Base-by-base conservation (phyloP, 2,888 invertebrate genomes). In the Sussaba pulchella region DNA sequence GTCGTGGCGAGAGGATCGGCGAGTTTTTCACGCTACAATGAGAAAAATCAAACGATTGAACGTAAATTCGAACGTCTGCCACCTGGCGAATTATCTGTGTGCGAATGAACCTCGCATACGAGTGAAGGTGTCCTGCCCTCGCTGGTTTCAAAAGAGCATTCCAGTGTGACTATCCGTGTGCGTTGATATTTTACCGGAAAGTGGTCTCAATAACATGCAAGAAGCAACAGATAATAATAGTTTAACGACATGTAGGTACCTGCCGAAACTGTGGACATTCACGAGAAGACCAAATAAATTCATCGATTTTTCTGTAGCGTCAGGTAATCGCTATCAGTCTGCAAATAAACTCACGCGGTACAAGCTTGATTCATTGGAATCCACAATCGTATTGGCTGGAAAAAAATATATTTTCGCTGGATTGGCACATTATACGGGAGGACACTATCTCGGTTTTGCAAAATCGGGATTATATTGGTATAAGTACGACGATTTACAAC, bases 31-130 rank as follows among this genome's bases (percentile, higher is more conserved):
- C n/a, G n/a, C n/a, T n/a, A n/a, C n/a, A n/a, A n/a, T n/a, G n/a
- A 24, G 61, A 41, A 41, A 6, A 2, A 61, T 61, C 14, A 36
- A 61, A 19, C 14, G 61, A 12, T 39, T 61, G 17, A 39, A 61
- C 12, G 41, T 17, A 2, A 19, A 8, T 6, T 61, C 39, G 10
- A 61, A 61, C 36, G 17, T 41, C 12, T 14, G 39, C 39, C 41
- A 61, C n/a, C 17, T 61, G 19, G 61, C 61, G n/a, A 19, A 61
- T 5, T 41, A 61, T n/a, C 61, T 61, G 14, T 61, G 36, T 17
- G 21, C 41, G 1, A 19, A 41, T 12, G 17, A 3, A 19, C 61
- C 61, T 14, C 36, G 61, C 14, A 17, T 5, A n/a, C 10, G n/a
- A 10, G 10, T n/a, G 43, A n/a, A 43, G 43, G 4, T 10, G 10